Percentiles rank a stretch among this genome's conserved stretches.
phyloP scores from a whole-genome alignment of 2,888 invertebrate species.

The Schizaphis graminum region DNA sequence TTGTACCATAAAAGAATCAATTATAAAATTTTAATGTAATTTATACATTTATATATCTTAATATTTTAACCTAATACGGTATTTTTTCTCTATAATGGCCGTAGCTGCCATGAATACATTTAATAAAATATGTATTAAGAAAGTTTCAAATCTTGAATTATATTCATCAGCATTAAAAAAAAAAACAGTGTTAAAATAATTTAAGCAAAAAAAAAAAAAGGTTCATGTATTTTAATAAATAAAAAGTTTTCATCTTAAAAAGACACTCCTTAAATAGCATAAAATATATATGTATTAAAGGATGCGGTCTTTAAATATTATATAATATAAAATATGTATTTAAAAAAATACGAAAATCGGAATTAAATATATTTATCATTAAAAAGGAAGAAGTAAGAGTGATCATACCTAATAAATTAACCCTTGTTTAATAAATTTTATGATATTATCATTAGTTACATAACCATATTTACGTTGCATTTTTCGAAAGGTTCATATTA shows the following conservation, averaged over 20 bases:
- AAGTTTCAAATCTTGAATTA: background rate
- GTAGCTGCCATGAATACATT: background rate
- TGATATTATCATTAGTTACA: background rate
- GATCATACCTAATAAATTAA: background rate
- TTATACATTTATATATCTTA: background rate
- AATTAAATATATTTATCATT: background rate
- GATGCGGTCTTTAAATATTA: background rate
- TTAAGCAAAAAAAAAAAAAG: background rate
- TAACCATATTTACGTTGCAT: background rate
- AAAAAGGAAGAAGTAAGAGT: background rate
- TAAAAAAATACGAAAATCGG: background rate
- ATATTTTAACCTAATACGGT: background rate
- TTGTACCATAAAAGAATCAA: background rate
- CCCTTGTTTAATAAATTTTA: background rate
- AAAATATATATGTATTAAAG: background rate
- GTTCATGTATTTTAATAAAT: background rate
- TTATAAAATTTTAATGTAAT: background rate
- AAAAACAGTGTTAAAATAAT: background rate
- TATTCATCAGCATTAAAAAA: background rate
- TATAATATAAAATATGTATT: background rate
- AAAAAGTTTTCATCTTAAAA: background rate
- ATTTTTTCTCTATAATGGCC: background rate
- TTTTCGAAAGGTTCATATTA: rapidly evolving
- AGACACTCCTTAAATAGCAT: background rate
- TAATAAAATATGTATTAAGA: background rate